Percentiles rank a stretch among this genome's conserved stretches.
phyloP scores from a whole-genome alignment of 2,113 vertebrate genomes.

The Hydrolagus affinis region DNA sequence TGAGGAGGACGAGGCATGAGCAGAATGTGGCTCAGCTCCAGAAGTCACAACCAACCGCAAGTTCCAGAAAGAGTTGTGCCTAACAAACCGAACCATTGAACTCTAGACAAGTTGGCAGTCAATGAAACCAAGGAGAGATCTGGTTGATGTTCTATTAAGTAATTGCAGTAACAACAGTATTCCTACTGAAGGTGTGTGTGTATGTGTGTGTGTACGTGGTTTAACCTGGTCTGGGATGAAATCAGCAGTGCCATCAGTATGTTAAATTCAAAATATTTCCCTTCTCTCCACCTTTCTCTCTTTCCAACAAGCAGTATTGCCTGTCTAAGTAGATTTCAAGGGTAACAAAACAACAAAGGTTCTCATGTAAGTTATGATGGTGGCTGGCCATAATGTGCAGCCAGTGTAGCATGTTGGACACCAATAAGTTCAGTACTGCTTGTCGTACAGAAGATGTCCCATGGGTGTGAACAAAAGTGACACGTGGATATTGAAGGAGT shows the following conservation, averaged over 20 bases:
- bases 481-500: background rate
- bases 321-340: background rate
- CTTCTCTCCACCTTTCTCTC: too few species aligned
- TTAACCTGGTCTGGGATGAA: constrained; percentile 13
- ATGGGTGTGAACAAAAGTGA: background rate
- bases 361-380: background rate
- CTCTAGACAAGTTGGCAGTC: constrained; percentile 2
- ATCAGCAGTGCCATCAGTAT: background rate
- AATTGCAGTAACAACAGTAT: background rate
- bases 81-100: background rate
- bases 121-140: background rate
- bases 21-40: background rate
- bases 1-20: constrained; percentile 48
- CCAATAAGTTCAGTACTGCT: background rate
- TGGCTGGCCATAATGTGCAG: background rate
- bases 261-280: background rate
- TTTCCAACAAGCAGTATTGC: background rate
- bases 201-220: background rate
- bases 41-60: background rate
- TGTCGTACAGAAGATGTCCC: background rate
- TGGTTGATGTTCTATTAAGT: background rate
- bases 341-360: background rate
- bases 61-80: background rate
- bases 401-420: background rate
- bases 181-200: background rate